These are phyloP conservation scores for Aphelenchoides bicaudatus DNA, from an alignment of 2,888 invertebrate genomes.

Conservation along the genomic window DNA sequence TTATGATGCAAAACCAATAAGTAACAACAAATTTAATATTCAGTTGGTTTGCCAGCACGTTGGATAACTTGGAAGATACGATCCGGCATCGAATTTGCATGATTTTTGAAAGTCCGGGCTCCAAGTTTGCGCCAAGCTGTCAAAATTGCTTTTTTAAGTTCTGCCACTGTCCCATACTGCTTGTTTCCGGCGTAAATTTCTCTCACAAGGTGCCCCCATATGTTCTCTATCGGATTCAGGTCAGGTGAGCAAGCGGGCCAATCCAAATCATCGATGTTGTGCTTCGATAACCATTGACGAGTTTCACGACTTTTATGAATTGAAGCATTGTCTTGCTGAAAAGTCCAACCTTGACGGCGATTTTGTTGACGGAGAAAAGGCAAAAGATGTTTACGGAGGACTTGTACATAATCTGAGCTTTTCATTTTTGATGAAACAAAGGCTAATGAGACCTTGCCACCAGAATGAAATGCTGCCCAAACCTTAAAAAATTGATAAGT, in stretches of 20 bases:
- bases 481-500: no score
- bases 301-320: not conserved
- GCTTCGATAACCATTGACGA: not conserved
- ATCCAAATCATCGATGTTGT: not conserved
- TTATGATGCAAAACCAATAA: not conserved
- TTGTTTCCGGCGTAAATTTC: not conserved
- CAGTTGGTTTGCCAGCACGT: not conserved
- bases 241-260: slow-evolving; percentile 1
- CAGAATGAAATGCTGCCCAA: no score
- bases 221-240: not conserved
- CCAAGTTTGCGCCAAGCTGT: not conserved
- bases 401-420: no score
- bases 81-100: not conserved
- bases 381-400: no score
- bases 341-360: no score
- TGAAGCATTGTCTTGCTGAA: not conserved
- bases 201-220: not conserved
- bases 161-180: slow-evolving; percentile 10
- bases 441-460: no score
- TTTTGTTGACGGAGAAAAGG: no score
- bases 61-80: not conserved
- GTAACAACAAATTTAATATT: not conserved
- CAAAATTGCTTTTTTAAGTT: not conserved
- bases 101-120: not conserved
- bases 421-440: no score